These are phyloP conservation scores for Drosophila nigrodunni DNA, from an alignment of 1,140 invertebrate species.

Conservation along the genomic window DNA sequence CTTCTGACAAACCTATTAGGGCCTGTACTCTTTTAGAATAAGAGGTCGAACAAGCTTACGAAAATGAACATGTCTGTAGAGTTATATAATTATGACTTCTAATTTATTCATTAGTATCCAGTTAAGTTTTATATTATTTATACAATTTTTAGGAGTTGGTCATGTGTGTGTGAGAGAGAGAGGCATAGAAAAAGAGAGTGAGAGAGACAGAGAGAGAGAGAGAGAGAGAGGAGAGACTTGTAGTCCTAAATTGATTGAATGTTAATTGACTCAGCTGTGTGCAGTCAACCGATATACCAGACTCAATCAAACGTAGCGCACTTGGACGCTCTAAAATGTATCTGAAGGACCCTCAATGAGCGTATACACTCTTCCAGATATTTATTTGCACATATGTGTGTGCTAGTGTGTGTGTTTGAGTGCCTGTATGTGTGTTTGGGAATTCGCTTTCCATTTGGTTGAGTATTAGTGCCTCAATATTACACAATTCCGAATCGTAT, in stretches of 20 bases:
- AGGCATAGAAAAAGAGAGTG: background rate
- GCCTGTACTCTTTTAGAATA: no score
- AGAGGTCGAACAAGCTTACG: no score
- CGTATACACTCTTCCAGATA: constrained; percentile 25
- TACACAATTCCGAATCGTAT: constrained; percentile 82
- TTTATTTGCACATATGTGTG: constrained; percentile 14
- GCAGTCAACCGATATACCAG: constrained; percentile 68
- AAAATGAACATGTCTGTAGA: no score
- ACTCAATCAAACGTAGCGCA: constrained; percentile 50
- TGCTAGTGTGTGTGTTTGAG: constrained; percentile 2
- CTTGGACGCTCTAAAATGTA: constrained; percentile 61
- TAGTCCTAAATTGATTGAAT: constrained; percentile 38
- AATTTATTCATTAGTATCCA: no score
- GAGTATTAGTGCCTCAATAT: constrained; percentile 78
- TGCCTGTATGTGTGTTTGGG: constrained; percentile 22
- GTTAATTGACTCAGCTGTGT: constrained; percentile 29
- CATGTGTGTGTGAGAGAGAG: background rate
- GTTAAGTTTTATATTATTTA: no score
- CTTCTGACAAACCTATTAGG: no score
- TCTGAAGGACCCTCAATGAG: constrained; percentile 72
- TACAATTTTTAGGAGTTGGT: no score
- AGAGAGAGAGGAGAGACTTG: background rate
- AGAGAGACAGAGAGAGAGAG: background rate
- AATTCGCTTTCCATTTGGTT: constrained; percentile 52
- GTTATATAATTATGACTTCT: no score